Conservation (phyloP, 2,797 vertebrate genomes). For the Steatocranus sp. region DNA sequence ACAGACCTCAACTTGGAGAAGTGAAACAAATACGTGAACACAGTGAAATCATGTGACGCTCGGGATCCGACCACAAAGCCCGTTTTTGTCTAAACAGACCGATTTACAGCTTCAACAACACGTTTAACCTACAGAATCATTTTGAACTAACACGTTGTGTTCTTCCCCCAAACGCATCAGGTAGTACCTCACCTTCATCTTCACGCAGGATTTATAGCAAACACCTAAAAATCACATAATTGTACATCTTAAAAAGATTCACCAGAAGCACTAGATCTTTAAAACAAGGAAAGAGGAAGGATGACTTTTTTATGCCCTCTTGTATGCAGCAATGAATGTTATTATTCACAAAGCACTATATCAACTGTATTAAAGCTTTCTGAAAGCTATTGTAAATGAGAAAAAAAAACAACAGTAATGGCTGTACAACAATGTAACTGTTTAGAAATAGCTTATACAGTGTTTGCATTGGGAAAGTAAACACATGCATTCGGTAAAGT, state of each 20-base stretch:
- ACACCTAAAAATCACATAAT: not conserved
- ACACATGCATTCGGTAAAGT: slow-evolving; percentile 61
- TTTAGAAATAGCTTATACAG: slow-evolving; percentile 45
- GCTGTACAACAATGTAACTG: slow-evolving; percentile 11
- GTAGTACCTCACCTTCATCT: not conserved
- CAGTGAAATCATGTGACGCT: not conserved
- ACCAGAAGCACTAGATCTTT: slow-evolving; percentile 4
- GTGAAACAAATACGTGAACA: not conserved
- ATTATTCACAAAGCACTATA: slow-evolving; percentile 25
- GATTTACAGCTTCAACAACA: not conserved
- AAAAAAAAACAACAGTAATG: not conserved
- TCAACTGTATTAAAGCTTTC: slow-evolving; percentile 48
- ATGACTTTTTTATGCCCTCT: not conserved
- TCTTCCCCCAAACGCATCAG: not conserved
- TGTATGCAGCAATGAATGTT: not conserved
- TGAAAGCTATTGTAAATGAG: slow-evolving; percentile 8
- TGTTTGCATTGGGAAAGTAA: slow-evolving; percentile 55
- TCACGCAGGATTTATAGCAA: not conserved
- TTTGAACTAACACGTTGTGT: slow-evolving; percentile 11
- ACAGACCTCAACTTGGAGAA: not conserved
- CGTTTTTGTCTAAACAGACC: not conserved
- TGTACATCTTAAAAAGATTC: not conserved
- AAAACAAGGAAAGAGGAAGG: not conserved
- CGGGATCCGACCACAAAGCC: not conserved
- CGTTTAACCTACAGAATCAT: not conserved